phyloP scores from a whole-genome alignment of 2,797 vertebrate species.

The Danionella dracula region DNA sequence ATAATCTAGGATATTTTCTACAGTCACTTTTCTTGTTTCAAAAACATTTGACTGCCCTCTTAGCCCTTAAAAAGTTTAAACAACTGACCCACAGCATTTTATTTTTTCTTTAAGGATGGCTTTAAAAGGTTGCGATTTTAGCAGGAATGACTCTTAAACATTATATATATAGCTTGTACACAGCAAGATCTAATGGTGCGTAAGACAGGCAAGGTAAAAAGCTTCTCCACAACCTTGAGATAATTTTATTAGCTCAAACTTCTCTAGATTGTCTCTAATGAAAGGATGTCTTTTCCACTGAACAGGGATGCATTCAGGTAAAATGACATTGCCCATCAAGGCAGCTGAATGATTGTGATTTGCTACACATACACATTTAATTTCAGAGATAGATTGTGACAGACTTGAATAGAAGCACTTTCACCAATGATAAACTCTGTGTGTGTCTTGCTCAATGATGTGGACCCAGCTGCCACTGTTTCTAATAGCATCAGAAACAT shows the following conservation, averaged over 20 bases:
- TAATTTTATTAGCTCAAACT: constrained; percentile 4
- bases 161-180: background rate
- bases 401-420: background rate
- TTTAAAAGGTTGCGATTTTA: too few species aligned
- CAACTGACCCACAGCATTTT: too few species aligned
- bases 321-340: background rate
- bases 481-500: background rate
- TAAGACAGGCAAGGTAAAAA: background rate
- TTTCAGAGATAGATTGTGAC: background rate
- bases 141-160: too few species aligned
- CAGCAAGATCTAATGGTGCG: background rate
- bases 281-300: background rate
- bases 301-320: background rate
- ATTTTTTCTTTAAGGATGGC: too few species aligned
- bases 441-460: background rate
- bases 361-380: background rate
- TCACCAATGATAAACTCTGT: background rate
- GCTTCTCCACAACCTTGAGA: background rate
- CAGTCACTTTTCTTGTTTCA: too few species aligned
- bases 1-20: too few species aligned
- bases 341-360: background rate
- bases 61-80: too few species aligned
- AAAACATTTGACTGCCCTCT: too few species aligned
- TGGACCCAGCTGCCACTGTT: background rate
- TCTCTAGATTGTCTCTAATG: background rate